These are phyloP conservation scores for Buathra laborator DNA, from an alignment of 2,888 invertebrate genomes.

Conservation along the genomic window DNA sequence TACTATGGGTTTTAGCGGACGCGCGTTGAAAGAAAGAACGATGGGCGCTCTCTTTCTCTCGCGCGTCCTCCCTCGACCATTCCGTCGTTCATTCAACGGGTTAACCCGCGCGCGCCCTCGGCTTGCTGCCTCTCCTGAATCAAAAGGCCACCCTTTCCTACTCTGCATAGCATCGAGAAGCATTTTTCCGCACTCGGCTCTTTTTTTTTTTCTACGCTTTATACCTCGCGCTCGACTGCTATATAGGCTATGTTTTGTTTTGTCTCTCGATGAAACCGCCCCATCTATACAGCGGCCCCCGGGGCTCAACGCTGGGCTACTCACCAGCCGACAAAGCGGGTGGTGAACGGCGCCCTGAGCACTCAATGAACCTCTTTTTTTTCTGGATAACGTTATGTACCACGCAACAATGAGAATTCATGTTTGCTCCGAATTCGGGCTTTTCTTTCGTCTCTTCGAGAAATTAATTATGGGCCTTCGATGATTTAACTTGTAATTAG, in stretches of 20 bases:
- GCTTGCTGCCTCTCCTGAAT: slow-evolving; percentile 52
- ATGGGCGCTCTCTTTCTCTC: slow-evolving; percentile 54
- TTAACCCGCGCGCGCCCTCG: slow-evolving; percentile 63
- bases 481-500: slow-evolving; percentile 76
- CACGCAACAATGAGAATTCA: slow-evolving; percentile 56
- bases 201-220: slow-evolving; percentile 56
- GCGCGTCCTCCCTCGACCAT: slow-evolving; percentile 83
- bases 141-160: slow-evolving; percentile 67
- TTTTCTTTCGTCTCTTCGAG: slow-evolving; percentile 52
- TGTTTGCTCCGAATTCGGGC: slow-evolving; percentile 34
- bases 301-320: slow-evolving; percentile 5
- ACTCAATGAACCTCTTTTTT: slow-evolving; percentile 50
- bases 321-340: slow-evolving; percentile 70
- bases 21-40: slow-evolving; percentile 74
- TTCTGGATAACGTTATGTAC: slow-evolving; percentile 24
- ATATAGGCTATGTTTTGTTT: slow-evolving; percentile 54
- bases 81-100: slow-evolving; percentile 73
- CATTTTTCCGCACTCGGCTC: slow-evolving; percentile 67
- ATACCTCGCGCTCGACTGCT: slow-evolving; percentile 26
- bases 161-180: slow-evolving; percentile 40
- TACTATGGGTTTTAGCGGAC: slow-evolving; percentile 66
- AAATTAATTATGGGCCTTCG: slow-evolving; percentile 80
- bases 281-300: slow-evolving; percentile 12
- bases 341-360: slow-evolving; percentile 51
- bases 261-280: slow-evolving; percentile 59